Evolutionary conservation across 2,888 invertebrate species (phyloP), one percentile per base, ranked within the genome.

Genomic region (Lacanobia oleracea): DNA sequence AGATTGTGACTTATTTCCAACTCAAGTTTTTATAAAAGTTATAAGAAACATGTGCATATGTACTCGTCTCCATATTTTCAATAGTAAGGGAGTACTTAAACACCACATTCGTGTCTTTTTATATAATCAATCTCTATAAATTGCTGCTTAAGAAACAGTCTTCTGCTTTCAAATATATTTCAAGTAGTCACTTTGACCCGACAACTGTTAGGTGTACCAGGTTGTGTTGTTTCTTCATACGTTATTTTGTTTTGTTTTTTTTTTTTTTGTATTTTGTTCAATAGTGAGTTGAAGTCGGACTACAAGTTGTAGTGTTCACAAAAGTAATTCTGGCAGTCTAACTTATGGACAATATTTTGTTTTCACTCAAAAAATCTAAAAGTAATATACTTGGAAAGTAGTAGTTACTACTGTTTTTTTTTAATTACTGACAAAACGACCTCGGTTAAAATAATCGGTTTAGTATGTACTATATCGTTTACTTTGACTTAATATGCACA

Each of bases 101-200:
- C 53, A 57, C 23, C 40, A 45, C 21, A 43, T 54, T 73, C 61
- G 70, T 82, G 77, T 77, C 70, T 74, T 33, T 78, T 75, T 75
- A 73, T 79, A 77, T 74, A 77, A 75, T 67, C 81, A 77, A 72
- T 84, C 48, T 83, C 73, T 79, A 51, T 69, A 72, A 21, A 62
- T 57, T 50, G 43, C 51, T 67, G 59, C 66, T 50, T 73, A 67
- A 33, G 53, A 66, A 72, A 57, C 54, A 61, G 40, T 48, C 51
- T 27, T 16, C 51, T 74, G 18, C 51, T 37, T n/a, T n/a, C 56
- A 16, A 57, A 57, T 62, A 60, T 48, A 23, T 50, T 68, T 48
- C 27, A 50, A 56, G 54, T 60, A 43, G 56, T 59, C 40, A 48
- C 23, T 16, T 14, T 65, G 23, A 57, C 27, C 43, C 27, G 37